Base-by-base conservation (phyloP, 2,797 vertebrate genomes). In the Hipposideros larvatus region DNA sequence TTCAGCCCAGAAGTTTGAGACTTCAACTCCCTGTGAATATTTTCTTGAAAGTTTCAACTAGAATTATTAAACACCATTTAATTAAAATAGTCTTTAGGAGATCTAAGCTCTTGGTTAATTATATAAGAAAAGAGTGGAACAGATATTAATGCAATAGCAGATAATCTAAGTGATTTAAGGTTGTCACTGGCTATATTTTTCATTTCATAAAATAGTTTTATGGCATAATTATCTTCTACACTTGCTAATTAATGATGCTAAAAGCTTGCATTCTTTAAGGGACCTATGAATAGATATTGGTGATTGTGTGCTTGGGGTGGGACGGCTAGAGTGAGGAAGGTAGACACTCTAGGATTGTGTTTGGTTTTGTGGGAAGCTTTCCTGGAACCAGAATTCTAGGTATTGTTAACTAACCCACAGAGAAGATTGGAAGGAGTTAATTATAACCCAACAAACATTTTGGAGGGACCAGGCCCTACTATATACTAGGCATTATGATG, bases 21-120 rank as follows among this genome's bases (percentile, higher is more conserved):
- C 73, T 86, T 94, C 11, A 82, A 43, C 43, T 87, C 48, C 5
- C 14, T 53, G n/a, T 86, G 82, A 77, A 55, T 51, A 79, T 92
- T 88, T 83, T 89, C 53, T 95, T 83, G 57, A 41, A 95, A 91
- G 59, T 89, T 91, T 88, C 61, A 79, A 11, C 51, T 63, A 11
- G 5, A 87, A 74, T 85, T 83, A 75, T 19, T 70, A 53, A 93
- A 55, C 5, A 59, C 22, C 59, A 87, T 22, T 70, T 87, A 85
- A 70, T n/a, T 70, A 19, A 55, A 51, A 55, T 63, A 65, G 18
- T 31, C 48, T 68, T 63, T 5, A 86, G 31, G 65, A 87, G 41
- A 71, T 7, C 18, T 86, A 70, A 90, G 22, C 28, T 91, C 55
- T 66, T 66, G 26, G 21, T 48, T 66, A 85, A 74, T 79, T 91